Base-by-base conservation (phyloP, 2,797 vertebrate genomes). In the Falco berigora region DNA sequence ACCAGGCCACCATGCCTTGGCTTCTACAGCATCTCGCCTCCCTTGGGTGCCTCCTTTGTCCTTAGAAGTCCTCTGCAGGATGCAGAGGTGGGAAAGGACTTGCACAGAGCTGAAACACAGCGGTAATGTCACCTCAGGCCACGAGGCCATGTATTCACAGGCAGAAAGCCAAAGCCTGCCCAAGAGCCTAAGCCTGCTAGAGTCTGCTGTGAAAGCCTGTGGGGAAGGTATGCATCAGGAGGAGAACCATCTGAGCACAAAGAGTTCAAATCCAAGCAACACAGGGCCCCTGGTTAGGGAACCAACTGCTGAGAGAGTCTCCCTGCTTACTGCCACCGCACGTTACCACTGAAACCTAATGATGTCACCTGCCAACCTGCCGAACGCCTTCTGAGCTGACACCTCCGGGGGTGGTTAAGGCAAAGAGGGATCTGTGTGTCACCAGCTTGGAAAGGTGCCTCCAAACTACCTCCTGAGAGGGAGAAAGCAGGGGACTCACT, bases 141-240 rank as follows among this genome's bases (percentile, higher is more conserved):
- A 81, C 1, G 0, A 55, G 36, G 53, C 63, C 3, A 0, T 12
- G 30, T 7, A 23, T 14, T 34, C 0, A 4, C 28, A 55, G 78
- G 32, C 53, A 80, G 55, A 82, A 80, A 82, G 72, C 71, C 72
- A 87, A 82, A 61, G 50, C 27, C 53, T 75, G 40, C 18, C 73
- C 1, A 0, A 67, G 32, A 78, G 32, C 36, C 49, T 56, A 22
- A 11, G 3, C 12, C n/a, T 38, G 50, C 62, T 56, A 1, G 0
- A 75, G 56, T 19, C 59, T 3, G 2, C 38, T 61, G 42, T 20
- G 49, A 86, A 71, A 94, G 47, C 64, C 56, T 30, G 67, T 7
- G 10, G 61, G 47, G 52, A 88, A 82, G 36, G 67, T 17, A 44
- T 4, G 5, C 18, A 24, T 14, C 52, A 40, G 52, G 42, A 92